Base-by-base conservation (phyloP, 2,888 invertebrate genomes). In the Eupithecia abbreviata region DNA sequence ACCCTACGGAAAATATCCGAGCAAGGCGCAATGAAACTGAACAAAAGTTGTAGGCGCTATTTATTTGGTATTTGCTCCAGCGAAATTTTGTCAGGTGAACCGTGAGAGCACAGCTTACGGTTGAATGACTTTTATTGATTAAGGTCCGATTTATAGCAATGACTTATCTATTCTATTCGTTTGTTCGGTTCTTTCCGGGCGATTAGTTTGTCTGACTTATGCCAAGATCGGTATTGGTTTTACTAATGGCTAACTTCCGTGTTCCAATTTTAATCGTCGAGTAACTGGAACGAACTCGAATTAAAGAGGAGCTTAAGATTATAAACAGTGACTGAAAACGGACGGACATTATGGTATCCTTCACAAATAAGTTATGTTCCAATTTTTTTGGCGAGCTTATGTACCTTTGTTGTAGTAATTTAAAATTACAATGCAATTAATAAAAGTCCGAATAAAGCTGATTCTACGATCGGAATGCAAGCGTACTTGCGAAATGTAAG, bases 91-190 rank as follows among this genome's bases (percentile, higher is more conserved):
- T 67, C 76, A 71, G 76, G 73, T 73, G 55, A 55, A 62, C 70
- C 71, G 68, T 68, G 47, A 72, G 15, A 30, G 58, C 55, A 65
- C 47, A 41, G 73, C 49, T 76, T 47, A 71, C 71, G 49, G 55
- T 67, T 77, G 45, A 73, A 67, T 71, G 71, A 67, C 42, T 71
- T 71, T n/a, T 67, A 73, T 77, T 77, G 76, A 77, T 77, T 77
- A 30, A 71, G 69, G 43, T 45, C 67, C 2, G 67, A 6, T 43
- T 42, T 5, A 65, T 65, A 42, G 42, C 43, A 43, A 67, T 43
- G 67, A 66, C 66, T 42, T 67, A 67, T 58, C 65, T 43, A 66
- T 66, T 66, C 42, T 68, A 12, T 62, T 45, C 45, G 45, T 43
- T 68, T 43, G 43, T 43, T 41, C 66, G 66, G 42, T 67, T 68